Conservation (phyloP, 2,888 invertebrate genomes). For the Cepaea hortensis region DNA sequence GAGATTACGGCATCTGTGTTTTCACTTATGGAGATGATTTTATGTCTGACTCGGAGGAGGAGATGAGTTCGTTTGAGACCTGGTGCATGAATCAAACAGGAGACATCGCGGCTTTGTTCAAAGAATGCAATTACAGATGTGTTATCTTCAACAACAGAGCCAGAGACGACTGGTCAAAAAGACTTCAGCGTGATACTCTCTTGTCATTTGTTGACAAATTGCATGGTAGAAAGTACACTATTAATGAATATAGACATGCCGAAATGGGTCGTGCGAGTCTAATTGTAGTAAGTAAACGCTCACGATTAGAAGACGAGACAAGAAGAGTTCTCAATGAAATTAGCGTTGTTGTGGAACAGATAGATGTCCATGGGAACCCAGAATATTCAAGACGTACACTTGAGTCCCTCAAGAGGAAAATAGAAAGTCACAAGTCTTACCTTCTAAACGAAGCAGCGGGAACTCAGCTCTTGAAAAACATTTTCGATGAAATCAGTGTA, state of each 20-base stretch:
- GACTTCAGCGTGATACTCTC: background rate
- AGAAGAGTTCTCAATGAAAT: too few relatives aligned
- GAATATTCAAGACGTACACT: too few relatives aligned
- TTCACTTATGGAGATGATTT: background rate
- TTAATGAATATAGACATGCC: background rate
- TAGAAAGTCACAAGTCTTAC: too few relatives aligned
- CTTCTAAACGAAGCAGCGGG: too few relatives aligned
- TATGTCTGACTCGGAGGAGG: background rate
- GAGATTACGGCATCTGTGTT: background rate
- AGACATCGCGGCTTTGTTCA: background rate
- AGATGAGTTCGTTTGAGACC: background rate
- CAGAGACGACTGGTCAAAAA: background rate
- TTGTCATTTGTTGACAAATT: background rate
- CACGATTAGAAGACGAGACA: background rate
- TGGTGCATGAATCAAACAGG: slow-evolving; percentile 3
- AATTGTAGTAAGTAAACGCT: background rate
- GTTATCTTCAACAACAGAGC: background rate
- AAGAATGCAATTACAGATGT: background rate
- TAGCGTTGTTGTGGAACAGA: too few relatives aligned
- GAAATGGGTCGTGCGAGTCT: background rate
- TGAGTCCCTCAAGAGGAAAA: too few relatives aligned
- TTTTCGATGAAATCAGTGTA: too few relatives aligned
- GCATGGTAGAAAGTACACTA: background rate
- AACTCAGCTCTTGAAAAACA: too few relatives aligned
- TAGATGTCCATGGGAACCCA: too few relatives aligned